phyloP scores from a whole-genome alignment of 2,888 invertebrate genomes.

The Nymphalis c-album region DNA sequence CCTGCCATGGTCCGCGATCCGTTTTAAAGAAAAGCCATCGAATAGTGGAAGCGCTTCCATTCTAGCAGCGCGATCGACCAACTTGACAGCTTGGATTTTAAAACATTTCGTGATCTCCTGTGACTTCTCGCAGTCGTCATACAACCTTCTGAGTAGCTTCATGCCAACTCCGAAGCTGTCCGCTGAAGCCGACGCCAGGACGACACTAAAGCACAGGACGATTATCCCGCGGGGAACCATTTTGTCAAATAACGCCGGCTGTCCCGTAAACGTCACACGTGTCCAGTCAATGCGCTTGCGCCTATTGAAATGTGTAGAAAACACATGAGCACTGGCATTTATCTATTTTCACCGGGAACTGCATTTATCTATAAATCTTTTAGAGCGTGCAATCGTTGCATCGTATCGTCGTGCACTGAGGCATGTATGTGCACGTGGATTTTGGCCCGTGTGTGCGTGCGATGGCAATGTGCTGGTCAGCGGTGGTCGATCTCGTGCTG shows the following conservation, averaged over 20 bases:
- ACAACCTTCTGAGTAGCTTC: slow-evolving; percentile 78
- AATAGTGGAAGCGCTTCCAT: slow-evolving; percentile 82
- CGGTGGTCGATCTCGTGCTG: slow-evolving; percentile 49
- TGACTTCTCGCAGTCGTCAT: slow-evolving; percentile 83
- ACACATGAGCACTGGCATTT: slow-evolving; percentile 78
- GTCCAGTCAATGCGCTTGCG: slow-evolving; percentile 71
- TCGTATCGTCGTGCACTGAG: slow-evolving; percentile 76
- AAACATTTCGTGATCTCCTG: slow-evolving; percentile 86
- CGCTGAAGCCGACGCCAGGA: slow-evolving; percentile 58
- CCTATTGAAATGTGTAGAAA: slow-evolving; percentile 78
- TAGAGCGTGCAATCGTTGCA: slow-evolving; percentile 82
- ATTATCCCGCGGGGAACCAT: slow-evolving; percentile 73
- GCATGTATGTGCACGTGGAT: slow-evolving; percentile 59
- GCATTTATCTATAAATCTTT: slow-evolving; percentile 82
- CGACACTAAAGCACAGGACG: slow-evolving; percentile 66
- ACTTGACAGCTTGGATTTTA: slow-evolving; percentile 85
- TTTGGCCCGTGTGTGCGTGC: slow-evolving; percentile 49
- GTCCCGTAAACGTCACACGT: slow-evolving; percentile 54
- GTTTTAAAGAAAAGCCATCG: slow-evolving; percentile 83
- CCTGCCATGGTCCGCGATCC: slow-evolving; percentile 68
- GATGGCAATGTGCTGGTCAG: slow-evolving; percentile 51
- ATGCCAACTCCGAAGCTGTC: slow-evolving; percentile 71
- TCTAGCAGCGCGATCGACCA: slow-evolving; percentile 84
- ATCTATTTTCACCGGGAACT: slow-evolving; percentile 82
- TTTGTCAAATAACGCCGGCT: slow-evolving; percentile 58